A percentile compares a stretch with the other conserved stretches of the same genome.
These are phyloP conservation scores for Cryptocephalus primarius DNA, from an alignment of 2,888 invertebrate genomes.

Conservation along the genomic window DNA sequence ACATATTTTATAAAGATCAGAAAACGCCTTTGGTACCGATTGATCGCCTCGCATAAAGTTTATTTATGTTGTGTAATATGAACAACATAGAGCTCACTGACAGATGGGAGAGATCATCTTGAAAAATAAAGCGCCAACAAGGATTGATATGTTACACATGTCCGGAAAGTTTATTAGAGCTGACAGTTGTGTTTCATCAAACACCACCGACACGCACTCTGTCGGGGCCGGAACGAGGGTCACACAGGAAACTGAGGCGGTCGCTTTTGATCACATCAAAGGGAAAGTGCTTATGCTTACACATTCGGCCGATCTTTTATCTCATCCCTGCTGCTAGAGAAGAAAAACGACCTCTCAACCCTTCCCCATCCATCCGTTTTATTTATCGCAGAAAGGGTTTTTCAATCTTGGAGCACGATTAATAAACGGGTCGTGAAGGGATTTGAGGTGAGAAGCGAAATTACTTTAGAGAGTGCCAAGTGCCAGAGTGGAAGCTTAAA, in stretches of 20 bases:
- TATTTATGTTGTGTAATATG: constrained; percentile 2
- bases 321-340: constrained; percentile 29
- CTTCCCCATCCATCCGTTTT: too few species aligned
- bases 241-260: constrained; percentile 14
- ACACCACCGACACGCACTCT: not conserved
- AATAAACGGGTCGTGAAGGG: too few species aligned
- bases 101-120: constrained; percentile 9
- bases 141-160: constrained; percentile 11
- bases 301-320: constrained; percentile 33
- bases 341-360: not conserved
- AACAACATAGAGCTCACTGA: constrained; percentile 7
- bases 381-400: too few species aligned
- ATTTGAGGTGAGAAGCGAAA: too few species aligned
- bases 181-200: constrained; percentile 3
- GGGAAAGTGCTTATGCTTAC: constrained; percentile 28
- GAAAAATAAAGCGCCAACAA: constrained; percentile 9
- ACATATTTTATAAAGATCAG: constrained; percentile 1
- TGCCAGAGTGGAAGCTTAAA: too few species aligned
- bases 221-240: constrained; percentile 6
- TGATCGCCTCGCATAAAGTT: not conserved
- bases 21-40: not conserved
- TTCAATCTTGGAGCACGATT: too few species aligned
- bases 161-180: constrained; percentile 1
- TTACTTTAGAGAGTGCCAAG: too few species aligned
- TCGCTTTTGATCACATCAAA: constrained; percentile 34